These are phyloP conservation scores for Drosophila novamexicana DNA, from an alignment of 1,140 invertebrate genomes.

Conservation along the genomic window DNA sequence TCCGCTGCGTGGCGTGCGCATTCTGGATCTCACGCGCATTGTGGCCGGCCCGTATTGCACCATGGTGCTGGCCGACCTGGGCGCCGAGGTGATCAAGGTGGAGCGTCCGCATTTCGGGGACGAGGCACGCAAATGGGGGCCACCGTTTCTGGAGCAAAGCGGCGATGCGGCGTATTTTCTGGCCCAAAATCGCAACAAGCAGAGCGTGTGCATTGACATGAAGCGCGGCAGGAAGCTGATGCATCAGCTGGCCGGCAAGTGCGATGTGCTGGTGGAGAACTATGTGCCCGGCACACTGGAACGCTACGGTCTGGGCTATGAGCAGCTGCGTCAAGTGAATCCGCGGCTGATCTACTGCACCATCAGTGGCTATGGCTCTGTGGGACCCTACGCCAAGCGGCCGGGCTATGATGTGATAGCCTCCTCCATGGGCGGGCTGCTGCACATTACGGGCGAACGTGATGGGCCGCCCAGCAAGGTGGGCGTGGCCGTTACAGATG, in stretches of 20 bases:
- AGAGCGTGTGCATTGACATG: slow-evolving; percentile 95
- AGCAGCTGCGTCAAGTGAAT: slow-evolving; percentile 89
- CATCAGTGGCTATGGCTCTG: slow-evolving; percentile 95
- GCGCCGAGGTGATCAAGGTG: slow-evolving; percentile 97
- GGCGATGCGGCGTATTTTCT: slow-evolving; percentile 94
- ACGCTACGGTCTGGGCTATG: slow-evolving; percentile 91
- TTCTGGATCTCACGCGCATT: slow-evolving; percentile 94
- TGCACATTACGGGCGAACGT: slow-evolving; percentile 94
- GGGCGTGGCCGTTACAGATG: slow-evolving; percentile 96
- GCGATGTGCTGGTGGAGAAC: slow-evolving; percentile 97
- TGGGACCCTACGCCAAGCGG: slow-evolving; percentile 93
- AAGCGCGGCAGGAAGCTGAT: slow-evolving; percentile 92
- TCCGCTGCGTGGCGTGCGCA: slow-evolving; percentile 87
- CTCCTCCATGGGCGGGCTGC: slow-evolving; percentile 94
- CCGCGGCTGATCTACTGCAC: slow-evolving; percentile 97
- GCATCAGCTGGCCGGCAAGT: slow-evolving; percentile 88
- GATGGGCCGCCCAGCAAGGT: slow-evolving; percentile 95
- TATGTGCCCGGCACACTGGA: slow-evolving; percentile 96
- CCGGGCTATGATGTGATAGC: slow-evolving; percentile 98
- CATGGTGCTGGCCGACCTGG: slow-evolving; percentile 96
- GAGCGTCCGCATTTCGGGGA: slow-evolving; percentile 90
- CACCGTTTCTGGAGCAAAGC: slow-evolving; percentile 92
- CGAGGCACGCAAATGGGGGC: slow-evolving; percentile 96
- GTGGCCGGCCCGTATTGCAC: slow-evolving; percentile 94
- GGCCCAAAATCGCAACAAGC: slow-evolving; percentile 97